Evolutionary conservation across 2,888 invertebrate genomes (phyloP), one percentile per base, ranked within the genome.

Genomic region (Drosophila melanosoma): DNA sequence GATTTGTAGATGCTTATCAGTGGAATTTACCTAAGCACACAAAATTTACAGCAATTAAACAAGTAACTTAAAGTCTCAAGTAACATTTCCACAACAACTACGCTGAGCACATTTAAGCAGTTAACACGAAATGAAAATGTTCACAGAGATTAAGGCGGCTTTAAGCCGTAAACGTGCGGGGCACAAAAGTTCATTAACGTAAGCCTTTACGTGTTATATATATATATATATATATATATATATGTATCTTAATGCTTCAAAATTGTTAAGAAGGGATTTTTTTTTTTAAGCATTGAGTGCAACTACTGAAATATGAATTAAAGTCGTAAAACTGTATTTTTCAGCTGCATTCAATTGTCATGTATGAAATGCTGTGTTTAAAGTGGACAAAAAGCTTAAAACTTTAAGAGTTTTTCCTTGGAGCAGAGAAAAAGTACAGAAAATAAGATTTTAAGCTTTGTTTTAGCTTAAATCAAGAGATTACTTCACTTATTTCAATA

Each of bases 141-240:
- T 42, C 36, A 32, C n/a, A 52, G 40, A 52, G 42, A 61, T 72
- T 72, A 40, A 17, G 36, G 3, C 17, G 11, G 11, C 35, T 56
- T 51, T 11, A 51, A 45, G 38, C 36, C 29, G 72, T 23, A 32
- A 59, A 33, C 53, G 11, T n/a, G 8, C 33, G n/a, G 11, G n/a
- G 4, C 17, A 5, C 8, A 40, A 7, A 38, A 33, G n/a, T 26
- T 23, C 15, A 49, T 49, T 17, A 33, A 33, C 12, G 32, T 38
- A 38, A 33, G 68, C 49, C 32, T 15, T 26, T 12, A 29, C 8
- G 1, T 23, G 20, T 20, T 5, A 35, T 33, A n/a, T 32, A n/a
- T 15, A 53, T 23, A 23, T 17, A 2, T 53, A 5, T 10, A n/a
- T n/a, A n/a, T 5, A 35, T 33, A n/a, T 32, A n/a, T 15, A 53